These are phyloP conservation scores for Paedocypris micromegethes DNA, from an alignment of 2,797 vertebrate genomes.

Conservation along the genomic window DNA sequence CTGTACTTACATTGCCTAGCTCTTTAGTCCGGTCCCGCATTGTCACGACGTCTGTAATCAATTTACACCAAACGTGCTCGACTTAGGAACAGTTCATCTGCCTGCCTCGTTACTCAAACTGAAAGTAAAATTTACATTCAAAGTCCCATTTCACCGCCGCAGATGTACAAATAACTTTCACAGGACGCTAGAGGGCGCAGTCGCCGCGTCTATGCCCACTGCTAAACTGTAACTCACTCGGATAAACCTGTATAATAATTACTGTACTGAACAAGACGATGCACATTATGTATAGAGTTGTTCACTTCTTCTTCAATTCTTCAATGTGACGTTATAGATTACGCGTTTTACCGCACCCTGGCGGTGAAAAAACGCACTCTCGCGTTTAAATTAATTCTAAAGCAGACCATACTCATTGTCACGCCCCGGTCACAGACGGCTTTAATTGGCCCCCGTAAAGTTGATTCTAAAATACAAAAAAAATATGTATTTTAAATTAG, in stretches of 20 bases:
- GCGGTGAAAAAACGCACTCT: background rate
- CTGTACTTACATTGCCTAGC: constrained; percentile 67
- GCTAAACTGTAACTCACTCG: background rate
- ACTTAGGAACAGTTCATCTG: constrained; percentile 23
- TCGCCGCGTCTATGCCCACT: background rate
- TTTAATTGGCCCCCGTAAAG: too few relatives aligned
- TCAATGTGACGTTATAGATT: background rate
- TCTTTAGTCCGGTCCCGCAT: constrained; percentile 76
- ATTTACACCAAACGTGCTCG: background rate
- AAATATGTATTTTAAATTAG: background rate
- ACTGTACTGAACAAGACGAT: constrained; percentile 40
- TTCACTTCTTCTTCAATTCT: constrained; percentile 8
- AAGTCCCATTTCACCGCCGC: constrained; percentile 23
- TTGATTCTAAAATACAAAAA: background rate
- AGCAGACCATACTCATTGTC: too few relatives aligned
- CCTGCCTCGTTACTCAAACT: constrained; percentile 1
- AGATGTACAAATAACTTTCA: constrained; percentile 16
- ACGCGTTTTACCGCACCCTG: background rate
- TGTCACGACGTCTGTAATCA: background rate
- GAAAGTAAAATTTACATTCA: constrained; percentile 42
- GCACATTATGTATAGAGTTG: background rate
- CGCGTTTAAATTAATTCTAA: background rate
- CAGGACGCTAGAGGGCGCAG: constrained; percentile 2
- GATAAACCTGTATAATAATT: background rate
- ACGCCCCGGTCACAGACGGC: too few relatives aligned